Evolutionary conservation across 2,797 vertebrate genomes (phyloP).

Genomic region (Syncerus caffer): DNA sequence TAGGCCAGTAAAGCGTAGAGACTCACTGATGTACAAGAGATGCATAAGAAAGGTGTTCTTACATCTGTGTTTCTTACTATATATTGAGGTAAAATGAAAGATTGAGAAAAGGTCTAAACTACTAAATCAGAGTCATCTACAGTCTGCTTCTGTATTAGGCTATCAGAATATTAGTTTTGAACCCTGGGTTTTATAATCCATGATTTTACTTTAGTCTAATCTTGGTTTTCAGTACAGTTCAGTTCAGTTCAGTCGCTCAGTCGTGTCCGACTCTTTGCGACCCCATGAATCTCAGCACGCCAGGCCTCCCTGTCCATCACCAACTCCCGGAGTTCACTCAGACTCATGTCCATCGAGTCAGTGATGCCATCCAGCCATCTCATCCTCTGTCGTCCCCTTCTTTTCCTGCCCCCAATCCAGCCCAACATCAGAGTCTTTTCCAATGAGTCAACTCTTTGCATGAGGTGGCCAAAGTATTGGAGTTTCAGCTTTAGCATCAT

Average conservation of each 20-base stretch:
- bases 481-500: too few species aligned
- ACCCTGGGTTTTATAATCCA: not conserved
- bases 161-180: not conserved
- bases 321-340: too few species aligned
- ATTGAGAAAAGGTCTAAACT: not conserved
- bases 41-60: not conserved
- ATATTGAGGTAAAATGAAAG: constrained; percentile 22
- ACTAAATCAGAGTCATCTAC: not conserved
- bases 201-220: not conserved
- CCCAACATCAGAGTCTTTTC: too few species aligned
- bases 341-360: fast-evolving
- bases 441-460: too few species aligned
- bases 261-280: too few species aligned
- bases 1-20: not conserved
- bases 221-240: not conserved
- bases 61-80: not conserved
- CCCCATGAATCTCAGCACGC: too few species aligned
- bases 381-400: too few species aligned
- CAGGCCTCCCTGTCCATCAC: too few species aligned
- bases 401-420: too few species aligned
- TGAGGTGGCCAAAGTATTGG: too few species aligned
- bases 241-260: too few species aligned
- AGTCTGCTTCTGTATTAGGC: not conserved
- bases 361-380: too few species aligned
- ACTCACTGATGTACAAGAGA: not conserved